Base-by-base conservation (phyloP, 1,140 invertebrate genomes). In the Bursaphelenchus mucronatus region DNA sequence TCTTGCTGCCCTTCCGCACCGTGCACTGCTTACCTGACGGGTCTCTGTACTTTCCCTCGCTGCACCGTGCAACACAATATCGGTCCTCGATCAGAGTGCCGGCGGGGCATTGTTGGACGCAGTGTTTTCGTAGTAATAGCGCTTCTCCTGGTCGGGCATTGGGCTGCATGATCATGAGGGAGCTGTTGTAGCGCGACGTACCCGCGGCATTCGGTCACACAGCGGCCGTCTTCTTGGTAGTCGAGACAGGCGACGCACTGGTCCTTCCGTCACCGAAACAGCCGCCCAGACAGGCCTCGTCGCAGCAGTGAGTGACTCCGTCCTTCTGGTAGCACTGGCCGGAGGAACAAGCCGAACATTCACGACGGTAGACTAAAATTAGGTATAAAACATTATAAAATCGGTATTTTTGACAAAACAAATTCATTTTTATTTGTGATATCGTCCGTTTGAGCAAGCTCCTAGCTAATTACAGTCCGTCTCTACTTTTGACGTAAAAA, bases 1-100 rank as follows among this genome's bases (percentile, higher is more conserved):
- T 30, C 30, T 5, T 5, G 2, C 30, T 30, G 2, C 30, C 30
- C 30, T 30, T 30, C 30, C 30, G 30, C 30, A 30, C 30, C 30
- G 30, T 30, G 30, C 30, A 30, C 5, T 30, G 2, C 30, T 30
- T 30, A 30, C 30, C 30, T 7, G 30, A n/a, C 40, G 41, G 57
- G 52, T 71, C 46, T 30, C 70, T 66, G 49, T 71, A 75, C 43
- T 58, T 47, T 11, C 55, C 55, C n/a, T 47, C 19, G 11, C 66
- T 65, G 44, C 70, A 71, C 45, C 72, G 70, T 8, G 73, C 39
- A 5, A 71, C 70, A 54, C 70, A 71, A 55, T 70, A 72, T n/a
- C 52, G 40, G 11, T 65, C 63, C 47, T 72, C 70, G 45, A 74
- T 64, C 52, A 72, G 47, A 0, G 61, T 64, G 3, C 68, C 71